Evolutionary conservation across 2,888 invertebrate species (phyloP), one percentile per base, ranked within the genome.

Genomic region (Aphidius colemani): DNA sequence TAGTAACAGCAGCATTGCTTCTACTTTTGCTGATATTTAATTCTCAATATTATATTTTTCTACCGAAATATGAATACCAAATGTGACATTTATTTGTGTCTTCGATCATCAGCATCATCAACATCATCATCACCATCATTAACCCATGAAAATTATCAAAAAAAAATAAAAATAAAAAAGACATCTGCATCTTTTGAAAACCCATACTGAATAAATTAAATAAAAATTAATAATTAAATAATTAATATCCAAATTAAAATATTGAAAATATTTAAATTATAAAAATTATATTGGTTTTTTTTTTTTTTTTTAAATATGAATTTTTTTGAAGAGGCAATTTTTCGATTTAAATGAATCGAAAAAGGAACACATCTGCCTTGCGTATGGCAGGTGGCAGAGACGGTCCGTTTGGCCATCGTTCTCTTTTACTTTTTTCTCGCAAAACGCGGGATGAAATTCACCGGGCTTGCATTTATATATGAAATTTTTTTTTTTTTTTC

Each of bases 351-450:
- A 53, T 41, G 61, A 65, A 65, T 65, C 61, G 51, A 61, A 61
- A 57, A 30, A 30, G 30, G 30, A 30, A 72, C 74, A 76, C 80
- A 80, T 79, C 80, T 80, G 80, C 78, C 76, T 71, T 70, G 70
- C 72, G 61, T 59, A 62, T 71, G 76, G 79, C 80, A 80, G 80
- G 80, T 80, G 80, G 78, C 74, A 72, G 76, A 30, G 53, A 57
- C 57, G 56, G 18, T 53, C 39, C 18, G 43, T 18, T 39, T 53
- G 61, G 61, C 11, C 55, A 13, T 51, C 13, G 40, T 49, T 51
- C 53, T 64, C 48, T 59, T 60, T 66, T 55, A 63, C 50, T 58
- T 55, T 61, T 57, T 55, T 55, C 55, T 40, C 59, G 13, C 50
- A 46, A 53, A 56, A 45, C 8, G n/a, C 43, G 45, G 49, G 46